These are phyloP conservation scores for Dermatophagoides farinae DNA, from an alignment of 1,140 invertebrate species.

Conservation along the genomic window DNA sequence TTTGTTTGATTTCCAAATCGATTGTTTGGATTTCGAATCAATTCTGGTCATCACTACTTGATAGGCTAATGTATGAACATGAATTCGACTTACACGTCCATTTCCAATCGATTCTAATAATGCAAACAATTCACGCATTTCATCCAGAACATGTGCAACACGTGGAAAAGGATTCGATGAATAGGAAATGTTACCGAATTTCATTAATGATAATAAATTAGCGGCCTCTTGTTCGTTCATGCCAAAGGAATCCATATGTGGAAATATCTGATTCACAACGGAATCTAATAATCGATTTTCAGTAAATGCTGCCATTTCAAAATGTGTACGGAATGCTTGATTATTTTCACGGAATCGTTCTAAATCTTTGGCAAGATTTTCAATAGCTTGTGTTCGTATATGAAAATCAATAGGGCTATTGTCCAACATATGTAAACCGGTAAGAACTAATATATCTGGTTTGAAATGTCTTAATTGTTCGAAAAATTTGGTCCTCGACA, in stretches of 20 bases:
- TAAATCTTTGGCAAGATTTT: conserved; percentile 45
- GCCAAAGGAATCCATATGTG: conserved; percentile 59
- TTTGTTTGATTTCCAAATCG: conserved; percentile 49
- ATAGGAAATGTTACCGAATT: conserved; percentile 46
- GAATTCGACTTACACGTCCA: conserved; percentile 48
- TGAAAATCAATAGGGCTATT: conserved; percentile 53
- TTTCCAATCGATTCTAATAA: conserved; percentile 20
- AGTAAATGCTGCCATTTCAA: conserved; percentile 69
- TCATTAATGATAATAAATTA: conserved; percentile 46
- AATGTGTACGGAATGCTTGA: conserved; percentile 32
- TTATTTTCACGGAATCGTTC: conserved; percentile 29
- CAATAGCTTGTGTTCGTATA: conserved; percentile 38
- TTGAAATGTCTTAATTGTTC: conserved; percentile 36
- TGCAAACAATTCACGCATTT: conserved; percentile 41
- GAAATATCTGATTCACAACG: conserved; percentile 43
- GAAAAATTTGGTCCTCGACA: conserved; percentile 46
- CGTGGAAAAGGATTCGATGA: conserved; percentile 56
- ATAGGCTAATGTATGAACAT: conserved; percentile 67
- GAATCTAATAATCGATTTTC: conserved; percentile 45
- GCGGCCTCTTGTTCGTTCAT: conserved; percentile 73
- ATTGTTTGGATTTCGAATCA: conserved; percentile 15
- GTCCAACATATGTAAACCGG: conserved; percentile 75
- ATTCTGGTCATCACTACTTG: conserved; percentile 49
- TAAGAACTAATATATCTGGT: conserved; percentile 53
- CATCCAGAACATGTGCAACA: conserved; percentile 54